Conservation (phyloP, 2,888 invertebrate species). For the Cristatella mucedo region DNA sequence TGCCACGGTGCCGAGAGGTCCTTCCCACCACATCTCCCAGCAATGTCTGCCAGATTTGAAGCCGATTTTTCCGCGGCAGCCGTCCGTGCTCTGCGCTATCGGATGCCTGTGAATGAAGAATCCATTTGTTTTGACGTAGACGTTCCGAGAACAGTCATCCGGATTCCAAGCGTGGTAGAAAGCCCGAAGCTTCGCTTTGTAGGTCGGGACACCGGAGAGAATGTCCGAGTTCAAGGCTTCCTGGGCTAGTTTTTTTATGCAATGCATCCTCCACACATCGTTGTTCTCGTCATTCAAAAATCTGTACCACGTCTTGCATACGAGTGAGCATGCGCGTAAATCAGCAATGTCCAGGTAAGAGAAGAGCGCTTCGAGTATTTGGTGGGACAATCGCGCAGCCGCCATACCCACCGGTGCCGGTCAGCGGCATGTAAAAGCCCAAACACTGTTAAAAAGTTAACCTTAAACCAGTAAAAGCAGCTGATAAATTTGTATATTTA, state of each 20-base stretch:
- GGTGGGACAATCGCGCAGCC: constrained; percentile 24
- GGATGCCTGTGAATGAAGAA: constrained; percentile 95
- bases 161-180: constrained; percentile 93
- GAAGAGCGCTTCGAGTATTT: constrained; percentile 44
- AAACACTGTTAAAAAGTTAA: no score
- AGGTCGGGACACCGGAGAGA: constrained; percentile 67
- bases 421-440: no score
- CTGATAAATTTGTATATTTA: no score
- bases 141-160: constrained; percentile 86
- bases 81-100: constrained; percentile 95
- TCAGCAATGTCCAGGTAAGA: constrained; percentile 73
- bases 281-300: constrained; percentile 80
- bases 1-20: constrained; percentile 91
- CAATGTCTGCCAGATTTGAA: constrained; percentile 81
- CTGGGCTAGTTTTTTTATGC: constrained; percentile 67
- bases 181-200: constrained; percentile 74
- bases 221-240: constrained; percentile 77
- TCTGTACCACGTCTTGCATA: constrained; percentile 81
- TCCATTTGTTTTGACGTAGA: constrained; percentile 87
- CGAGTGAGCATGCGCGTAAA: constrained; percentile 69
- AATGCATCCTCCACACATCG: constrained; percentile 83
- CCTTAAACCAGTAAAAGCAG: no score
- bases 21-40: constrained; percentile 97
- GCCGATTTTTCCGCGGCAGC: constrained; percentile 62
- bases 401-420: constrained; percentile 20